phyloP scores from a whole-genome alignment of 1,140 invertebrate species.

The Ceratosolen solmsi region DNA sequence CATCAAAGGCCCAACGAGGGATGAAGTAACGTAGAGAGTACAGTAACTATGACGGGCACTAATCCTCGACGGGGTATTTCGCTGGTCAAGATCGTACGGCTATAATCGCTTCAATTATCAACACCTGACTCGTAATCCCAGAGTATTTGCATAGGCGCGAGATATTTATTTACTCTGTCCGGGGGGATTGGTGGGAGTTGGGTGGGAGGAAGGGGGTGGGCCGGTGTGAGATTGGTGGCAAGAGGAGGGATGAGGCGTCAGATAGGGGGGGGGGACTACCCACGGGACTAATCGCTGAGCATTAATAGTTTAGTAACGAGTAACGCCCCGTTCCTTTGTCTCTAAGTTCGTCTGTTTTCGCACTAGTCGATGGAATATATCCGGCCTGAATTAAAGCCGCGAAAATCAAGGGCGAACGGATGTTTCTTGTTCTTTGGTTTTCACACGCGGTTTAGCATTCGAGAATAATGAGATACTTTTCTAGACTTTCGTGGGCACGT shows the following conservation, averaged over 20 bases:
- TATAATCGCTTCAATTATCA: slow-evolving; percentile 69
- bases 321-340: not conserved
- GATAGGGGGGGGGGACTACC: not conserved
- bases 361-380: not conserved
- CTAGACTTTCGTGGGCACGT: too few species aligned
- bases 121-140: slow-evolving; percentile 64
- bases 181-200: not conserved
- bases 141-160: slow-evolving; percentile 18
- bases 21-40: not conserved
- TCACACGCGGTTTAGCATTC: too few species aligned
- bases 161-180: slow-evolving; percentile 22
- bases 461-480: too few species aligned
- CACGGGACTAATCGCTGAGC: not conserved
- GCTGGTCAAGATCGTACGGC: slow-evolving; percentile 61
- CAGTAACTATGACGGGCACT: not conserved
- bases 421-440: too few species aligned
- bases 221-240: not conserved
- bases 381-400: not conserved
- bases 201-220: not conserved
- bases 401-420: not conserved
- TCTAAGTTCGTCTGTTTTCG: not conserved
- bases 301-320: slow-evolving; percentile 19
- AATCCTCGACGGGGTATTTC: slow-evolving; percentile 4
- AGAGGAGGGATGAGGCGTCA: not conserved
- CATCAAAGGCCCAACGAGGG: not conserved